Evolutionary conservation across 2,113 vertebrate species (phyloP).

Genomic region (Entelurus aequoreus): DNA sequence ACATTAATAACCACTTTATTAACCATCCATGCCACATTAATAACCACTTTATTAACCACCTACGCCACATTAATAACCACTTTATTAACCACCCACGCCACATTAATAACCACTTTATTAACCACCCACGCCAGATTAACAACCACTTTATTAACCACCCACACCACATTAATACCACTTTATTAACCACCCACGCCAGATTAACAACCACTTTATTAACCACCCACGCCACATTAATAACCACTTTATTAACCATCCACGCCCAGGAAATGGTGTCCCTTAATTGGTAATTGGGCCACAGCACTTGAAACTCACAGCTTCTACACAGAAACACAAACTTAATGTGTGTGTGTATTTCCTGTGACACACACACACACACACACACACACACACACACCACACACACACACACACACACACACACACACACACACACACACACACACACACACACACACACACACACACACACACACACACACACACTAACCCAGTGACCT

Average conservation of each 20-base stretch:
- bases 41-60: constrained; percentile 36
- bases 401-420: no score
- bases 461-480: constrained; percentile 9
- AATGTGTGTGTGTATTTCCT: no score
- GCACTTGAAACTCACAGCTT: no score
- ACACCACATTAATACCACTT: constrained; percentile 41
- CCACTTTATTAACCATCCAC: constrained; percentile 31
- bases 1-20: no score
- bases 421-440: no score
- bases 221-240: constrained; percentile 37
- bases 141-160: no score
- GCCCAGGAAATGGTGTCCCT: neutral
- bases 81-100: constrained; percentile 12
- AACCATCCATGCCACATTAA: constrained; percentile 34
- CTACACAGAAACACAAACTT: no score
- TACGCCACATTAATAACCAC: no score
- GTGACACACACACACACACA: no score
- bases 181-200: constrained; percentile 34
- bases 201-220: no score
- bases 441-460: neutral
- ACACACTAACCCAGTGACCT: constrained; percentile 50
- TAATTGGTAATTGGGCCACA: neutral
- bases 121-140: constrained; percentile 21
- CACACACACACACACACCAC: no score
- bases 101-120: constrained; percentile 47